Conservation (phyloP, 2,113 vertebrate genomes). For the Asarcornis scutulata region DNA sequence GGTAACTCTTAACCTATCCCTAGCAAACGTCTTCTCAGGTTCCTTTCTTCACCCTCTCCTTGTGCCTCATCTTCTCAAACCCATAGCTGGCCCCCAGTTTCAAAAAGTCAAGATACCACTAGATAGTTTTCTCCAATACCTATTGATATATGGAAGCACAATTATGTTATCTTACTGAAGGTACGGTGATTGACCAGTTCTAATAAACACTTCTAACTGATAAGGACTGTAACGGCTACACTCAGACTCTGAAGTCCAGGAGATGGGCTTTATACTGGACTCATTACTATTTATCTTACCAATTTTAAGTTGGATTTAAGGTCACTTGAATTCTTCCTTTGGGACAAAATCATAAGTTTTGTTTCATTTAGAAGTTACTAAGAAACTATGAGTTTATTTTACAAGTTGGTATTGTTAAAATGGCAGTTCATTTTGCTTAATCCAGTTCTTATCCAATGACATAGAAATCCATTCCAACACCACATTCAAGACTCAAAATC, state of each 20-base stretch:
- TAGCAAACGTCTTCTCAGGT: neutral
- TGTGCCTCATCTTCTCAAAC: neutral
- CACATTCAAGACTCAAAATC: neutral
- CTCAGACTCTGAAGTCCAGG: neutral
- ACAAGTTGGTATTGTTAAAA: neutral
- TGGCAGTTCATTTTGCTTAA: neutral
- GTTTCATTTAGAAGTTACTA: neutral
- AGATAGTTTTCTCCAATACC: neutral
- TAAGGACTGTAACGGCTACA: neutral
- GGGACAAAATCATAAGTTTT: neutral
- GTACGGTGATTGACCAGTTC: neutral
- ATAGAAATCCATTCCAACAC: neutral
- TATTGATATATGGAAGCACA: neutral
- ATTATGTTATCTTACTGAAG: neutral
- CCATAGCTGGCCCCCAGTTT: neutral
- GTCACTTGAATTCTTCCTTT: neutral
- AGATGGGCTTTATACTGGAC: neutral
- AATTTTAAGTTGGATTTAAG: neutral
- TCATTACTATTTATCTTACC: neutral
- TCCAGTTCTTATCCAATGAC: neutral
- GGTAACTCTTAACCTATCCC: neutral
- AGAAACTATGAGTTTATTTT: neutral
- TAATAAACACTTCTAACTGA: neutral
- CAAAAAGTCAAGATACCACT: neutral
- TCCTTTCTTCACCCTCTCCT: neutral